Evolutionary conservation across 2,888 invertebrate genomes (phyloP).

Genomic region (Ochropacha duplaris): DNA sequence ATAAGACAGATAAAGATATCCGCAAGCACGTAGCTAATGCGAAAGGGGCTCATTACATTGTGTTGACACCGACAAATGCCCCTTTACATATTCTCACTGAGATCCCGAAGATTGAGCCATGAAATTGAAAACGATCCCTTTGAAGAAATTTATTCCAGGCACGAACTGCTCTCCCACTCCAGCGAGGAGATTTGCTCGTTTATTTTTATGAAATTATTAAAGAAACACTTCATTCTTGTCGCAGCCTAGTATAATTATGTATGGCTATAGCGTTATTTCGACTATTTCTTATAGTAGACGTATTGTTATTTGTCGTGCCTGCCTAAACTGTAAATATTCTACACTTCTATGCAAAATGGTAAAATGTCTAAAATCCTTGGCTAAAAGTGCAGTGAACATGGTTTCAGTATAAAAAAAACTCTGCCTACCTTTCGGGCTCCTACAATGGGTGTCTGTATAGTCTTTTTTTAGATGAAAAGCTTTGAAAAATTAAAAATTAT

Average conservation of each 20-base stretch:
- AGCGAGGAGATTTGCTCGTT: constrained; percentile 79
- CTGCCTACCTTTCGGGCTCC: too few relatives aligned
- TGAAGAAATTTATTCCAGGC: constrained; percentile 81
- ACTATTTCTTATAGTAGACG: not conserved
- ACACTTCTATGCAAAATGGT: too few relatives aligned
- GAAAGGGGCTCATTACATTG: constrained; percentile 76
- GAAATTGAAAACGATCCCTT: constrained; percentile 83
- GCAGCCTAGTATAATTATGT: constrained; percentile 38
- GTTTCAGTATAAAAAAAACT: too few relatives aligned
- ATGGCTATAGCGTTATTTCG: constrained; percentile 23
- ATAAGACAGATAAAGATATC: constrained; percentile 48
- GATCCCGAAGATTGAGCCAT: constrained; percentile 82
- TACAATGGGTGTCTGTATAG: too few relatives aligned
- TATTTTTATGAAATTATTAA: constrained; percentile 81
- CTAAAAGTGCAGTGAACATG: too few relatives aligned
- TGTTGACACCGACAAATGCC: constrained; percentile 82
- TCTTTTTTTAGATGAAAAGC: too few relatives aligned
- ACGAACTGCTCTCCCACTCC: constrained; percentile 78
- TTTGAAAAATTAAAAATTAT: too few relatives aligned
- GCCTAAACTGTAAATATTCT: too few relatives aligned
- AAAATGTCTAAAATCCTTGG: too few relatives aligned
- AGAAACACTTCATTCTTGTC: constrained; percentile 69
- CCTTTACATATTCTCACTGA: constrained; percentile 80
- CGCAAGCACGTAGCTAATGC: constrained; percentile 70
- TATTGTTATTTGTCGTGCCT: too few relatives aligned